Conservation (phyloP, 92 coral and sea anemone species). For the Actinernus sp. region DNA sequence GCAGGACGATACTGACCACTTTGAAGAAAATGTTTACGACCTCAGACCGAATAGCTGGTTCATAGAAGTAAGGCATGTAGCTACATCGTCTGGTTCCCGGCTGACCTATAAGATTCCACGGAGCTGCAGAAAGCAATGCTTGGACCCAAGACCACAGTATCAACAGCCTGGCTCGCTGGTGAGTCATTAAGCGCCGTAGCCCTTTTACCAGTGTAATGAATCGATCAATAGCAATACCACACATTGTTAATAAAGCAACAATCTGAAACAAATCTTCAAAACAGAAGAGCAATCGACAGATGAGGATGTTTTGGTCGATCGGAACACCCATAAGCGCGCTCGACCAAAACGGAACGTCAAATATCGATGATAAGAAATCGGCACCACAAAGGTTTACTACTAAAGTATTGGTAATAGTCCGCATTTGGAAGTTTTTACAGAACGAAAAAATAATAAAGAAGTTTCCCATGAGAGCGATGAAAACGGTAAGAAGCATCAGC, state of each 20-base stretch:
- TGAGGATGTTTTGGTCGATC: constrained; percentile 33
- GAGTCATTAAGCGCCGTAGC: constrained; percentile 69
- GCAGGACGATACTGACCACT: constrained; percentile 44
- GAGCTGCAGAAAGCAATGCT: constrained; percentile 64
- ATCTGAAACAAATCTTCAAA: constrained; percentile 76
- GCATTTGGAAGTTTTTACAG: constrained; percentile 83
- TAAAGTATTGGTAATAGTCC: constrained; percentile 78
- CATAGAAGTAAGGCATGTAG: constrained; percentile 71
- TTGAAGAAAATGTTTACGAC: constrained; percentile 56
- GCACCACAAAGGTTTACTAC: constrained; percentile 81
- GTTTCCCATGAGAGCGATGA: constrained; percentile 76
- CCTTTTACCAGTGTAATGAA: constrained; percentile 79
- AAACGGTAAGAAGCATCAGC: constrained; percentile 52
- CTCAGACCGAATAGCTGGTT: constrained; percentile 41
- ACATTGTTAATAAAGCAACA: constrained; percentile 79
- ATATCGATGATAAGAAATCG: constrained; percentile 75
- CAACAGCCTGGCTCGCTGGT: constrained; percentile 48
- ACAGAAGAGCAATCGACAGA: constrained; percentile 65
- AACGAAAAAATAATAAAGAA: constrained; percentile 73
- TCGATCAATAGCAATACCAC: constrained; percentile 85
- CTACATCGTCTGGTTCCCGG: constrained; percentile 46
- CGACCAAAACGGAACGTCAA: constrained; percentile 79
- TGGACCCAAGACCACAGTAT: constrained; percentile 80
- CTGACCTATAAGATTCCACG: constrained; percentile 56
- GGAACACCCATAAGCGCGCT: constrained; percentile 28